Evolutionary conservation across 2,797 vertebrate species (phyloP), one percentile per base, ranked within the genome.

Genomic region (Cottoperca gobio): DNA sequence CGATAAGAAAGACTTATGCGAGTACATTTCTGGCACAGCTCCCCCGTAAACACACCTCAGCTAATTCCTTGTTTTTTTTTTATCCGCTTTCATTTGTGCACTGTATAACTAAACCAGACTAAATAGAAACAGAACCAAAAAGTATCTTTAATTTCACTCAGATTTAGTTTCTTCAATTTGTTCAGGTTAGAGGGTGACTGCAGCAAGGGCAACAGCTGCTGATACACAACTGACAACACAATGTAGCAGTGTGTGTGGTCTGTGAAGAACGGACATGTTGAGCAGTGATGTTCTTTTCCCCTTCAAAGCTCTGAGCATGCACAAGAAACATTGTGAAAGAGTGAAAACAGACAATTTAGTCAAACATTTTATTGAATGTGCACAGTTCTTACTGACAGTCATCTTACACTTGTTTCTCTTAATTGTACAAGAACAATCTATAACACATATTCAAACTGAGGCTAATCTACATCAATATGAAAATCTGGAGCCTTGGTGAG

Each of bases 401-500:
- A 33, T 9, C 48, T 13, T 8, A 4, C 9, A 68, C n/a, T 40
- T 0, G 4, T 58, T 48, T 65, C n/a, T 67, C 17, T 62, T 46
- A 9, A 45, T 4, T 71, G 4, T 45, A 48, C 14, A 61, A 35
- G 53, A 70, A 63, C 78, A 71, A 66, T 70, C 4, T 50, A 6
- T 0, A 53, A 1, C 23, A 58, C 16, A 50, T 33, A 48, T 46
- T 60, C 5, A 28, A 71, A 72, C 3, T 13, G 1, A 57, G 19
- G 71, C 17, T 37, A 66, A 57, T 53, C 24, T 60, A 82, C 31
- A 66, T 9, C 46, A 23, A 26, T 0, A 0, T 54, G 43, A 81
- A n/a, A 73, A 70, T 79, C 28, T 89, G 79, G 81, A 85, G 79
- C 81, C 76, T 82, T 54, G 7, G 4, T 37, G 45, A 77, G 43